phyloP scores from a whole-genome alignment of 2,888 invertebrate species.

The Subacronicta megacephala region DNA sequence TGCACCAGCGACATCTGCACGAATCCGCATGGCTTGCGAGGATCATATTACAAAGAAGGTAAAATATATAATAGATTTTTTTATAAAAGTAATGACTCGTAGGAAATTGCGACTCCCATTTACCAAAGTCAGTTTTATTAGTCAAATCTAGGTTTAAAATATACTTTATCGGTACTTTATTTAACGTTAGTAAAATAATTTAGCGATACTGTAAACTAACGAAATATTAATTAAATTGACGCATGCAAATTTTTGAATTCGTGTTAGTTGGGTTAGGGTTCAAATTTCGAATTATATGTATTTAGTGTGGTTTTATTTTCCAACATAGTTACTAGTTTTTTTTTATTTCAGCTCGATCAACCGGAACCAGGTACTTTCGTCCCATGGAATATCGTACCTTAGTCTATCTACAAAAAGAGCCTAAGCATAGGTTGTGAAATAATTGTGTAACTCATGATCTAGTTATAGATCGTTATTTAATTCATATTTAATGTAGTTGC shows the following conservation, averaged over 20 bases:
- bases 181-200: too few relatives aligned
- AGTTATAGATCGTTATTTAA: constrained; percentile 4
- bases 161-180: too few relatives aligned
- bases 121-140: too few relatives aligned
- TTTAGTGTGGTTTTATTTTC: too few relatives aligned
- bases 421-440: constrained; percentile 44
- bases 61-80: constrained; percentile 44
- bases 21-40: constrained; percentile 96
- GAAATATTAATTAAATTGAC: too few relatives aligned
- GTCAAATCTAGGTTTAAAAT: too few relatives aligned
- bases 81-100: too few relatives aligned
- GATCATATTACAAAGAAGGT: constrained; percentile 95
- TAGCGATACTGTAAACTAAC: too few relatives aligned
- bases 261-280: too few relatives aligned
- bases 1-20: constrained; percentile 96
- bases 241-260: too few relatives aligned
- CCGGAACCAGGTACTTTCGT: constrained; percentile 88
- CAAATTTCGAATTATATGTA: too few relatives aligned
- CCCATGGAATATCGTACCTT: constrained; percentile 92
- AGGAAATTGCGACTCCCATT: too few relatives aligned
- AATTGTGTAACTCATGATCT: constrained; percentile 14
- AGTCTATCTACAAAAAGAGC: constrained; percentile 49
- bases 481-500: constrained; percentile 4
- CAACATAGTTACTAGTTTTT: not conserved
- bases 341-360: constrained; percentile 87